Conservation (phyloP, 1,140 invertebrate genomes). For the Prorops nasuta region DNA sequence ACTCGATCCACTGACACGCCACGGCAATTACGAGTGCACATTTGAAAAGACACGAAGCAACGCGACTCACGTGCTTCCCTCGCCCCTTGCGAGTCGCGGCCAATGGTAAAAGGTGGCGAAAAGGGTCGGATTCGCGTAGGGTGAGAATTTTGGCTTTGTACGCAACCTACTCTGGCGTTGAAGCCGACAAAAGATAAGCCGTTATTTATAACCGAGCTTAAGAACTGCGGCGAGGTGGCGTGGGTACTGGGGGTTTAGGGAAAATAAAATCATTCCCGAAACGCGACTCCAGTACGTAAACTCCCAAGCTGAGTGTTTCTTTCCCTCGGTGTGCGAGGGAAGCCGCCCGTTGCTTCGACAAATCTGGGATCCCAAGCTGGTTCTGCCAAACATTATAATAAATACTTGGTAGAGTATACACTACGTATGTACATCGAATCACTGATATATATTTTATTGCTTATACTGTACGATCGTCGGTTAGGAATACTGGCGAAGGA, state of each 20-base stretch:
- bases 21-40: slow-evolving; percentile 39
- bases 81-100: background rate
- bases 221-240: slow-evolving; percentile 14
- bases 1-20: no score
- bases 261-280: slow-evolving; percentile 29
- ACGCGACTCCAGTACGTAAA: slow-evolving; percentile 9
- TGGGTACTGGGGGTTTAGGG: slow-evolving; percentile 18
- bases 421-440: no score
- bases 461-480: no score
- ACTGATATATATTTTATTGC: no score
- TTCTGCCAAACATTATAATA: no score
- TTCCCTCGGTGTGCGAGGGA: background rate
- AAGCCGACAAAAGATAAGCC: slow-evolving; percentile 46
- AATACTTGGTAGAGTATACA: no score
- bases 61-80: slow-evolving; percentile 10
- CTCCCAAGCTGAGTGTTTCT: slow-evolving; percentile 4
- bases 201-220: slow-evolving; percentile 46
- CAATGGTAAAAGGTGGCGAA: slow-evolving; percentile 19
- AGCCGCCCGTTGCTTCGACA: background rate
- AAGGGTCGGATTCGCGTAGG: slow-evolving; percentile 12
- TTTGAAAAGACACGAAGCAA: slow-evolving; percentile 25
- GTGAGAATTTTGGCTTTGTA: slow-evolving; percentile 35
- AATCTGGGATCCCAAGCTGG: no score
- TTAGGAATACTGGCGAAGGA: no score
- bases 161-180: slow-evolving; percentile 28